Base-by-base conservation (phyloP, 1,140 invertebrate genomes). In the Dendroctonus ponderosae region DNA sequence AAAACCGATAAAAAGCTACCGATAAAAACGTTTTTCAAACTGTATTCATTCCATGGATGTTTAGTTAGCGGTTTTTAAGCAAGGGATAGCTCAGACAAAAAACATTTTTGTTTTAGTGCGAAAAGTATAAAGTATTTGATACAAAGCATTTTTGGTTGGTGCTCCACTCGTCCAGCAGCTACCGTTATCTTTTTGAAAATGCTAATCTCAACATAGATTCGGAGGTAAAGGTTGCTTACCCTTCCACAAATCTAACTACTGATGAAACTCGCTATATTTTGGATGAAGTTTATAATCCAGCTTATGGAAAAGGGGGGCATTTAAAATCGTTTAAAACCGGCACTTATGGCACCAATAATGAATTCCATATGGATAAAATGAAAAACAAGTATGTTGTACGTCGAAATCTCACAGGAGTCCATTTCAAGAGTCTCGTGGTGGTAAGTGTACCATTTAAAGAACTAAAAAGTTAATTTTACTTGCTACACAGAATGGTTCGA, bases 291-390 rank as follows among this genome's bases (percentile, higher is more conserved):
- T 75, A 74, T 46, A 85, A 80, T 76, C 83, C 82, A 7, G 80
- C 82, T 49, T 79, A 78, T 65, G 77, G 76, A 48, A 81, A 84
- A 63, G 80, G 81, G 44, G 83, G 83, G 14, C 66, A 74, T 61
- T 68, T 84, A 43, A 84, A 81, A 72, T 70, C 80, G 6, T 80
- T 76, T 11, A 74, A 77, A 65, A 79, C 83, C 75, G 84, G 83
- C 43, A 71, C 70, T 42, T 85, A 78, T 75, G 75, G 75, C 48
- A 41, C 62, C 11, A 39, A 67, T 3, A 39, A 72, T 43, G 79
- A 80, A 11, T 72, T 82, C 14, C 66, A 73, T 49, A 66, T 79
- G 42, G 66, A 75, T 11, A 49, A 76, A 5, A 76, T 76, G 52
- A 74, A 76, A 53, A 79, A 78, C 62, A 80, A 80, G 67, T 78